Base-by-base conservation (phyloP, 2,113 vertebrate species). In the Hoplias malabaricus region DNA sequence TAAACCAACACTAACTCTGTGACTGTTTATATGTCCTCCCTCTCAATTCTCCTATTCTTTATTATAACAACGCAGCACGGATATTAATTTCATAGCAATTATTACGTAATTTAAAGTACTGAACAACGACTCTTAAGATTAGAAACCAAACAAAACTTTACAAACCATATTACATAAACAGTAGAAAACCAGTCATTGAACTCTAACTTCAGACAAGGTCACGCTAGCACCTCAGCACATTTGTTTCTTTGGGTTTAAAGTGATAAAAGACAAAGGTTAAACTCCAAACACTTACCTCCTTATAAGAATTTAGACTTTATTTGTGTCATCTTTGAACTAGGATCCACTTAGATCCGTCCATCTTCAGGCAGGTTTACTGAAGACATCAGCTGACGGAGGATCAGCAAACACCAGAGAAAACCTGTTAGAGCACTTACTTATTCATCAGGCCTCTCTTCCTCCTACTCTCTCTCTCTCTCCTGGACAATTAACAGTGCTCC, bases 361-460 rank as follows among this genome's bases (percentile, higher is more conserved):
- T 79, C 54, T 33, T 80, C 21, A 31, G 6, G 1, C 36, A 73
- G 10, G 10, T 6, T 43, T 43, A 34, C 61, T 56, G 29, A 11
- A 48, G 73, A 5, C 34, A 77, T 77, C 78, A 80, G 34, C 78
- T 80, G 82, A 80, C 48, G 61, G n/a, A n/a, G 65, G 43, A 75
- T 70, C 76, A 77, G 69, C 50, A 61, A 57, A 73, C 29, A 70
- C 48, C 68, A 46, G 46, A 14, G 77, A 54, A 81, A 83, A 84
- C 83, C 69, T 63, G 85, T 84, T 40, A 2, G 72, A 62, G 31
- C 53, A 80, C 73, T 78, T 81, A 69, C 29, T 54, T 33, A 53
- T 77, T 67, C 21, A 73, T 40, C 75, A 36, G 0, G n/a, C 69
- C 27, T 73, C 11, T 13, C 46, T 72, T n/a, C 56, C 33, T 25